phyloP scores from a whole-genome alignment of 1,140 invertebrate species.

The Caenorhabditis tropicalis region DNA sequence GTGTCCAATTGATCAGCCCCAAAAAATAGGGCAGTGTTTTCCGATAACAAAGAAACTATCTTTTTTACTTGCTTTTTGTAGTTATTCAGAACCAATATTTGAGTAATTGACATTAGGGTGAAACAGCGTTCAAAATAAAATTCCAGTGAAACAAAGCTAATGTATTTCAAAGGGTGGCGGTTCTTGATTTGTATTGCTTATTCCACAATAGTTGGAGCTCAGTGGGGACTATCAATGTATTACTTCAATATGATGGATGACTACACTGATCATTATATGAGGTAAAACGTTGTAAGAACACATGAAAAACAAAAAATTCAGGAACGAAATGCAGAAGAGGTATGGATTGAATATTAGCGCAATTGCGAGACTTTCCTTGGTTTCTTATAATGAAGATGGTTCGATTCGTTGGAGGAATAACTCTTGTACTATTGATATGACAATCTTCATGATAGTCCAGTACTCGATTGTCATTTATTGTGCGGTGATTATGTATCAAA shows the following conservation, averaged over 20 bases:
- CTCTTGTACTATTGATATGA: background rate
- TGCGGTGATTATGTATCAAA: background rate
- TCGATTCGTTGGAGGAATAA: background rate
- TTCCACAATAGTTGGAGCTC: background rate
- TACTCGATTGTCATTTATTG: background rate
- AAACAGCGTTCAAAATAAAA: no score
- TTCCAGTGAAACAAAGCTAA: background rate
- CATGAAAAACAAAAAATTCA: background rate
- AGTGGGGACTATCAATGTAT: conserved; percentile 8
- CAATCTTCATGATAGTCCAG: background rate
- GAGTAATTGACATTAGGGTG: no score
- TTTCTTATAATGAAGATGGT: background rate
- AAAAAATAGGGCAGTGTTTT: no score
- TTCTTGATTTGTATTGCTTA: background rate
- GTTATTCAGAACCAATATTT: no score
- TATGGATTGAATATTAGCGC: background rate
- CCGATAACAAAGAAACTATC: no score
- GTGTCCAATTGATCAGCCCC: no score
- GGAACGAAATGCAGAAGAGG: background rate
- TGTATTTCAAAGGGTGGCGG: background rate
- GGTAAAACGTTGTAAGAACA: background rate
- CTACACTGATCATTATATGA: background rate
- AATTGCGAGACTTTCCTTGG: background rate
- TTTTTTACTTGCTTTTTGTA: no score
- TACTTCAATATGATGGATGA: background rate